These are phyloP conservation scores for Coelogynopora nodosa DNA, from an alignment of 2,888 invertebrate species.

Conservation along the genomic window DNA sequence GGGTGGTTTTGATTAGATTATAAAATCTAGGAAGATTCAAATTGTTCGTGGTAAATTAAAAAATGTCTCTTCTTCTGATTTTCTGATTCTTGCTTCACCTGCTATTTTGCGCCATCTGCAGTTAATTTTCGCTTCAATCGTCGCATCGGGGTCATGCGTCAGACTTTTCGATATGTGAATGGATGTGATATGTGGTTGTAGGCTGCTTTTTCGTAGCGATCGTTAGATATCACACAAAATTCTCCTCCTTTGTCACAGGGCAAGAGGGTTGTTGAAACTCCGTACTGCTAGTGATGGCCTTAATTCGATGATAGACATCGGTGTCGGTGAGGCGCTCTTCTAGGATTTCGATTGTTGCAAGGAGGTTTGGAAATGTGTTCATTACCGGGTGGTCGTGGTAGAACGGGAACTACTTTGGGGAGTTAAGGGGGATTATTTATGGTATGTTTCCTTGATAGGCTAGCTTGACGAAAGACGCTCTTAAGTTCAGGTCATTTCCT, in stretches of 20 bases:
- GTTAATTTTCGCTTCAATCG: neutral
- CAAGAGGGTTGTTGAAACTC: neutral
- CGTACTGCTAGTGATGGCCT: neutral
- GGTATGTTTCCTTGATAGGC: too few species aligned
- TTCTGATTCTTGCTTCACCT: neutral
- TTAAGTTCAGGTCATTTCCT: too few species aligned
- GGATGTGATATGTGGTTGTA: neutral
- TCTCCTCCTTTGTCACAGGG: neutral
- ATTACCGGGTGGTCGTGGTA: too few species aligned
- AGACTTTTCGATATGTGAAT: neutral
- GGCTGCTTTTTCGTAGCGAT: neutral
- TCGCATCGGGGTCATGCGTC: neutral
- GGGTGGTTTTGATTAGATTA: neutral
- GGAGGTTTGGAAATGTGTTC: too few species aligned
- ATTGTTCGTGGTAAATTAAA: neutral
- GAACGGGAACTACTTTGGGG: too few species aligned
- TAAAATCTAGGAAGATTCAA: neutral
- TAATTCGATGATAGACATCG: neutral
- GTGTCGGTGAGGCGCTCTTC: neutral
- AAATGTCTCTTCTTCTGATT: neutral
- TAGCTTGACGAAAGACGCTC: too few species aligned
- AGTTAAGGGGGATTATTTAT: too few species aligned
- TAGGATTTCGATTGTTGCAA: too few species aligned
- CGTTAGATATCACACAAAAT: neutral
- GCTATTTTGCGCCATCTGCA: neutral